These are phyloP conservation scores for Whitmania pigra DNA, from an alignment of 1,140 invertebrate genomes.

Conservation along the genomic window DNA sequence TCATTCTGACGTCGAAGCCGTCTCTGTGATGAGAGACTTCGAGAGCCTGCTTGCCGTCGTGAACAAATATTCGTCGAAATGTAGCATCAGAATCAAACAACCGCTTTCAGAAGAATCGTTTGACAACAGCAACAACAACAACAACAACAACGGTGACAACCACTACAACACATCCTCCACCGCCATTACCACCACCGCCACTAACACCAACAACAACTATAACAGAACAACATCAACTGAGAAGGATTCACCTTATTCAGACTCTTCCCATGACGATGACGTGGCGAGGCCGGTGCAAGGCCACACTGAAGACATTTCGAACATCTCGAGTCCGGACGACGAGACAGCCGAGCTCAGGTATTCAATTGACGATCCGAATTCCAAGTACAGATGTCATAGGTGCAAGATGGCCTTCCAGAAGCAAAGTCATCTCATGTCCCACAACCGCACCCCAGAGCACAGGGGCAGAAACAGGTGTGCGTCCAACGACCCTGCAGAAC, in stretches of 20 bases:
- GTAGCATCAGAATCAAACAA: no score
- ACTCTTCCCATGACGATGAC: conserved; percentile 4
- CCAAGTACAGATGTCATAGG: conserved; percentile 84
- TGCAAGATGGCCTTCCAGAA: conserved; percentile 84
- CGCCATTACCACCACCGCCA: neutral
- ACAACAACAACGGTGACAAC: no score
- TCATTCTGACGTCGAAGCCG: no score
- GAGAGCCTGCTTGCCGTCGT: no score
- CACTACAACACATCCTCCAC: neutral
- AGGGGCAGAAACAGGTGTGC: conserved; percentile 68
- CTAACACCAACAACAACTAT: neutral
- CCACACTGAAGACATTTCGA: no score
- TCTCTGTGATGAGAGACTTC: no score
- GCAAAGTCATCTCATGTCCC: conserved; percentile 75
- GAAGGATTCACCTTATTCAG: neutral
- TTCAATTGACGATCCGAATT: conserved; percentile 63
- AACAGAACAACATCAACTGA: conserved; percentile 2
- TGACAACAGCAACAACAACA: no score
- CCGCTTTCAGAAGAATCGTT: no score
- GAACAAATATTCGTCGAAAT: no score
- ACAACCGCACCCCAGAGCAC: conserved; percentile 80
- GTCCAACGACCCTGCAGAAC: no score
- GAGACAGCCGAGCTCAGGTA: neutral
- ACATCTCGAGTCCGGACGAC: neutral
- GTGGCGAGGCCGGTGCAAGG: neutral